A percentile compares a stretch with the other conserved stretches of the same genome.
Evolutionary conservation across 2,797 vertebrate genomes (phyloP).

Genomic region (Coilia nasus): DNA sequence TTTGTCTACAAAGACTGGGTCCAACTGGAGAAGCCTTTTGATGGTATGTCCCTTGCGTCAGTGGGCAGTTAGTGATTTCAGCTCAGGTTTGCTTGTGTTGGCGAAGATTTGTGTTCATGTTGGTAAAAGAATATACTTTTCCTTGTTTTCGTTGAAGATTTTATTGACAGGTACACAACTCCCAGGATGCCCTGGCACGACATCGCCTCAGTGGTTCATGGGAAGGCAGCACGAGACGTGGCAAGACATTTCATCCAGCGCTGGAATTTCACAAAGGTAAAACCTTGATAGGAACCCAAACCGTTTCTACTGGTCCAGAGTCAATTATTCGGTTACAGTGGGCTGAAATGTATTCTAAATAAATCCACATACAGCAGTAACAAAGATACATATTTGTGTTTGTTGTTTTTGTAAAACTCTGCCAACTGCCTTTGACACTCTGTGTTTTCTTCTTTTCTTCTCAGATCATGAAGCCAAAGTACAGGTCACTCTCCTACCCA

Average conservation of each 20-base stretch:
- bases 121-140: neutral
- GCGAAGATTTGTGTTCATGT: neutral
- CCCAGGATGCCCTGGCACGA: conserved; percentile 99
- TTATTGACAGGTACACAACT: conserved; percentile 91
- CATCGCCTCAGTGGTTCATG: conserved; percentile 89
- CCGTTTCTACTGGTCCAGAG: neutral
- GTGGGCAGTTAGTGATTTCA: neutral
- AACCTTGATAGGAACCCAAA: neutral
- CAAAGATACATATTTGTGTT: conserved; percentile 34
- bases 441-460: neutral
- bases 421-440: neutral
- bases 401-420: conserved; percentile 21
- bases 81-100: neutral
- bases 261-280: conserved; percentile 97
- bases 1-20: conserved; percentile 98
- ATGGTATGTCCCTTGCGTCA: conserved; percentile 75
- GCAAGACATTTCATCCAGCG: conserved; percentile 97
- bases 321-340: neutral
- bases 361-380: neutral
- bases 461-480: conserved; percentile 97
- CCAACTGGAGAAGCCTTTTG: conserved; percentile 96
- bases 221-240: conserved; percentile 87
- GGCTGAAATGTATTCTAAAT: neutral
- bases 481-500: conserved; percentile 91
- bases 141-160: conserved; percentile 74